These are phyloP conservation scores for Odontomachus brunneus DNA, from an alignment of 1,140 invertebrate species.

Conservation along the genomic window DNA sequence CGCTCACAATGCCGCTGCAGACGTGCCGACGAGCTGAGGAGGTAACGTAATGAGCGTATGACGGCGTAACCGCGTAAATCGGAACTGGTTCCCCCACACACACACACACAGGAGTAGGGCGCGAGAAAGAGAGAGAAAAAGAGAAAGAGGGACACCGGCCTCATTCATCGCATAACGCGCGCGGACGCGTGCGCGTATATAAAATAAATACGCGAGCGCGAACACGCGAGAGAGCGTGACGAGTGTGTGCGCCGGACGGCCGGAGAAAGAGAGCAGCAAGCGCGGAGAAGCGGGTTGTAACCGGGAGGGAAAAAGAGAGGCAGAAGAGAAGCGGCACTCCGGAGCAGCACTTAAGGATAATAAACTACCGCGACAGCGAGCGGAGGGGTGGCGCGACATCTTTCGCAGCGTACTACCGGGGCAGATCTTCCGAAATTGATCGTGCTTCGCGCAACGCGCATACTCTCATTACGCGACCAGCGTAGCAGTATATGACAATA, in stretches of 20 bases:
- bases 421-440: constrained; percentile 74
- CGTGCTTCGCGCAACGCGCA: constrained; percentile 72
- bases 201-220: constrained; percentile 12
- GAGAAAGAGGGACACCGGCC: not conserved
- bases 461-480: constrained; percentile 70
- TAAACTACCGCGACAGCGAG: constrained; percentile 56
- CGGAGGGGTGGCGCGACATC: constrained; percentile 67
- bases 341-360: constrained; percentile 64
- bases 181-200: constrained; percentile 3
- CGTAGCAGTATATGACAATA: constrained; percentile 64
- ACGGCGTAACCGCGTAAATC: constrained; percentile 34
- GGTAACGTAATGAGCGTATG: constrained; percentile 21
- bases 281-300: not conserved
- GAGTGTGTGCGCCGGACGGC: constrained; percentile 3
- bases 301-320: not conserved
- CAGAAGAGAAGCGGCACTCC: not conserved
- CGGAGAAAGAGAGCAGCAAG: not conserved
- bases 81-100: constrained; percentile 42
- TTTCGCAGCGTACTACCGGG: constrained; percentile 60
- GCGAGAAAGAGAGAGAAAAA: too few relatives aligned
- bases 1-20: too few relatives aligned
- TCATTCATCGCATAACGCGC: constrained; percentile 20
- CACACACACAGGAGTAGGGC: not conserved
- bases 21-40: too few relatives aligned
- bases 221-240: constrained; percentile 24